These are phyloP conservation scores for Taurulus bubalis DNA, from an alignment of 2,113 vertebrate genomes.

Conservation along the genomic window DNA sequence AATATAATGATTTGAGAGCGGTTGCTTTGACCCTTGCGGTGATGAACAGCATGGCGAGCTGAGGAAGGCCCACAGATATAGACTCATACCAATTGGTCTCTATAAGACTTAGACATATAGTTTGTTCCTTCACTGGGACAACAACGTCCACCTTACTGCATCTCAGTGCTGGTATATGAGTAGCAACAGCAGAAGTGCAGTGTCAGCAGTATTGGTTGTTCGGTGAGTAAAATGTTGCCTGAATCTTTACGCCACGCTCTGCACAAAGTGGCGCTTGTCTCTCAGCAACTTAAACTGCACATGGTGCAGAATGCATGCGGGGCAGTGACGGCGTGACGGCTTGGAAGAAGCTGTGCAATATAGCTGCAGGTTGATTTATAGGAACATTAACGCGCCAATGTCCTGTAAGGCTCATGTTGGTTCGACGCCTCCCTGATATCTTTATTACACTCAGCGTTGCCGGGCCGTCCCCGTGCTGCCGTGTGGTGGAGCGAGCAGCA, in stretches of 20 bases:
- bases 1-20: neutral
- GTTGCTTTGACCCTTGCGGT: neutral
- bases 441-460: neutral
- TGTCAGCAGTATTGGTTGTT: neutral
- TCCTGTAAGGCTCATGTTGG: neutral
- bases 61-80: neutral
- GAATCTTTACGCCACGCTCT: neutral
- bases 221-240: neutral
- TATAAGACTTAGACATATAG: neutral
- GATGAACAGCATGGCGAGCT: neutral
- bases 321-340: slow-evolving; percentile 26
- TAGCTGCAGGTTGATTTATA: slow-evolving; percentile 11
- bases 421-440: neutral
- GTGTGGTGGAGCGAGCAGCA: neutral
- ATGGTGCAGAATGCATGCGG: slow-evolving; percentile 26
- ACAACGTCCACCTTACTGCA: neutral
- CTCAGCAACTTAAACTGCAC: slow-evolving; percentile 26
- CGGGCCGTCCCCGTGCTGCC: neutral
- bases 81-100: too few relatives aligned
- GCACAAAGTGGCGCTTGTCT: slow-evolving; percentile 19
- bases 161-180: neutral
- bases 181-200: neutral
- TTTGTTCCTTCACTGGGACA: neutral
- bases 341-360: neutral
- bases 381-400: neutral